Percentiles rank a stretch among this genome's conserved stretches.
phyloP scores from a whole-genome alignment of 2,797 vertebrate genomes.

The Myoxocephalus aenaeus region DNA sequence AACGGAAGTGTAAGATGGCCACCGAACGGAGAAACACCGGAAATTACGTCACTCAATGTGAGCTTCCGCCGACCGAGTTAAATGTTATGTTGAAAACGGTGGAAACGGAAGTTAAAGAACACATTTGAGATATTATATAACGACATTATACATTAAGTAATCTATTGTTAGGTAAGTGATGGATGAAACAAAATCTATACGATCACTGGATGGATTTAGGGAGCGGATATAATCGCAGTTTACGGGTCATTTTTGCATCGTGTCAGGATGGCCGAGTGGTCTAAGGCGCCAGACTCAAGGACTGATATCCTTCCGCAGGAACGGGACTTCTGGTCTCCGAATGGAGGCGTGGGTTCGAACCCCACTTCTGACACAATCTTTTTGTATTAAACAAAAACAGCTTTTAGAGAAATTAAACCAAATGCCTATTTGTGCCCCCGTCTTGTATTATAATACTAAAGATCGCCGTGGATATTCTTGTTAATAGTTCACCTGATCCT shows the following conservation, averaged over 20 bases:
- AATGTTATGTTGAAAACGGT: neutral
- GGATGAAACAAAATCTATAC: rapidly evolving
- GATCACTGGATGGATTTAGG: rapidly evolving
- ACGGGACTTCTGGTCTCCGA: conserved; percentile 87
- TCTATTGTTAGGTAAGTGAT: rapidly evolving
- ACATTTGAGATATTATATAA: neutral
- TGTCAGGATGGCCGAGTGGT: conserved; percentile 90
- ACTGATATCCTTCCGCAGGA: conserved; percentile 54
- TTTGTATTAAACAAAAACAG: conserved; percentile 14
- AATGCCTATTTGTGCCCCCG: neutral
- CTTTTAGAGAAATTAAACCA: neutral
- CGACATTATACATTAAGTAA: rapidly evolving
- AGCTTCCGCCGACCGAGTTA: conserved; percentile 38
- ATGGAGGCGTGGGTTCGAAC: conserved; percentile 90
- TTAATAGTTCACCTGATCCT: neutral
- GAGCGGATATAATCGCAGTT: rapidly evolving
- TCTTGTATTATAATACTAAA: no score
- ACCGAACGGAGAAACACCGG: conserved; percentile 46
- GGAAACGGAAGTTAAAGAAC: neutral
- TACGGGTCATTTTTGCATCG: rapidly evolving
- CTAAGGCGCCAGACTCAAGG: conserved; percentile 90
- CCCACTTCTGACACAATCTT: conserved; percentile 84
- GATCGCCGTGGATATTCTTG: neutral
- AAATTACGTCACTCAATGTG: neutral
- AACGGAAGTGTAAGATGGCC: conserved; percentile 74